Evolutionary conservation across 2,113 vertebrate genomes (phyloP).

Genomic region (Alexandromys fortis): DNA sequence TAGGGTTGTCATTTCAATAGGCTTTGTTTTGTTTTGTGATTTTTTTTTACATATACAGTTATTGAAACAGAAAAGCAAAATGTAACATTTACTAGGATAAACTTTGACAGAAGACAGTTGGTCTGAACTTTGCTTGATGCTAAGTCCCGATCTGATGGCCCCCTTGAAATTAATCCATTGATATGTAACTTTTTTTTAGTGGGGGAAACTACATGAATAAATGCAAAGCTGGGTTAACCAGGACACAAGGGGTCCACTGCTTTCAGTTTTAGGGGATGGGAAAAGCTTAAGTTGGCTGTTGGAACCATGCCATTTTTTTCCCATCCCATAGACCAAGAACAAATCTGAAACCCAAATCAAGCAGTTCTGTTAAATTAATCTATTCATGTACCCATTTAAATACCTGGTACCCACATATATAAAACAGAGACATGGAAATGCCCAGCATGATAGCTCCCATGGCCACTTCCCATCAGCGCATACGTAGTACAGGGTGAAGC

Average conservation of each 20-base stretch:
- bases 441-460: constrained; percentile 92
- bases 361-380: constrained; percentile 78
- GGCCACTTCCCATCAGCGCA: constrained; percentile 94
- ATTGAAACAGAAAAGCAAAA: constrained; percentile 87
- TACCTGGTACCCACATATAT: constrained; percentile 94
- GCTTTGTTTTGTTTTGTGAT: constrained; percentile 67
- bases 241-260: constrained; percentile 77
- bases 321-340: background rate
- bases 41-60: constrained; percentile 87
- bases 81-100: constrained; percentile 86
- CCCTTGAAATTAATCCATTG: constrained; percentile 80
- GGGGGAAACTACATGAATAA: constrained; percentile 82
- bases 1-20: constrained; percentile 88
- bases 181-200: constrained; percentile 80
- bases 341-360: constrained; percentile 68
- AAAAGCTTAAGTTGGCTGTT: constrained; percentile 86
- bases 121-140: constrained; percentile 81
- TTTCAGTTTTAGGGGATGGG: constrained; percentile 85
- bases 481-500: constrained; percentile 96
- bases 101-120: constrained; percentile 86
- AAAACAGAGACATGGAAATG: constrained; percentile 92
- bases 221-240: constrained; percentile 81
- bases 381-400: constrained; percentile 90
- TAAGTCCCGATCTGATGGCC: constrained; percentile 74
- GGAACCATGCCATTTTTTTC: constrained; percentile 76